These are phyloP conservation scores for Pempheris klunzingeri DNA, from an alignment of 2,797 vertebrate genomes.

Conservation along the genomic window DNA sequence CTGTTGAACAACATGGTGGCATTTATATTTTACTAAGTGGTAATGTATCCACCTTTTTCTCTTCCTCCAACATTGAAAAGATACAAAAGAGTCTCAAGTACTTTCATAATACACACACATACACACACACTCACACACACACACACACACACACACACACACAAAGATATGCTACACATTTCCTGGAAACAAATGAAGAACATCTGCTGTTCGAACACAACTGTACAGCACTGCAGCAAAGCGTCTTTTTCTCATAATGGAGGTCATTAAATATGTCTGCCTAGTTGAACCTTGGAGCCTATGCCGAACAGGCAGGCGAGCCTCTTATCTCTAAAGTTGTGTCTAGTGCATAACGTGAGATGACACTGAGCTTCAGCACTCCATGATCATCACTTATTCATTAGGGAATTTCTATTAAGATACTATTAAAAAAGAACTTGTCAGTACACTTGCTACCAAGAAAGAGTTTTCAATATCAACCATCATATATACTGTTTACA, in stretches of 20 bases:
- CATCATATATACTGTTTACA: neutral
- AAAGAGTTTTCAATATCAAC: slow-evolving; percentile 31
- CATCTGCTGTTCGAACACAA: slow-evolving; percentile 60
- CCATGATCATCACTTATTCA: slow-evolving; percentile 71
- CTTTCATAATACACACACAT: slow-evolving; percentile 43
- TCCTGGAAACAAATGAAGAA: slow-evolving; percentile 73
- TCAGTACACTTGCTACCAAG: slow-evolving; percentile 18
- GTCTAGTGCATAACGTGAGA: slow-evolving; percentile 57
- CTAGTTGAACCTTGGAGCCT: slow-evolving; percentile 54
- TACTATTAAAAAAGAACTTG: slow-evolving; percentile 42
- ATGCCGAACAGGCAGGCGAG: slow-evolving; percentile 3
- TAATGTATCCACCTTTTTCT: slow-evolving; percentile 83
- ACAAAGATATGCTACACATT: slow-evolving; percentile 58
- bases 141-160: slow-evolving; percentile 25
- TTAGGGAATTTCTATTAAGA: slow-evolving; percentile 61
- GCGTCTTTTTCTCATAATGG: slow-evolving; percentile 51
- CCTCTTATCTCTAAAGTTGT: slow-evolving; percentile 67
- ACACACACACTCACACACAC: slow-evolving; percentile 31
- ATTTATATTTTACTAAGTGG: slow-evolving; percentile 88
- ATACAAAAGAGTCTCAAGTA: slow-evolving; percentile 64
- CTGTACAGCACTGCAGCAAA: slow-evolving; percentile 18
- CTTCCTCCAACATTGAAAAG: slow-evolving; percentile 74
- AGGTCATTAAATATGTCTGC: slow-evolving; percentile 65
- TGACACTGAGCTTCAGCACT: slow-evolving; percentile 54
- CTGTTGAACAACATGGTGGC: slow-evolving; percentile 84